phyloP scores from a whole-genome alignment of 2,113 vertebrate genomes.

The Gnathonemus longibarbis region DNA sequence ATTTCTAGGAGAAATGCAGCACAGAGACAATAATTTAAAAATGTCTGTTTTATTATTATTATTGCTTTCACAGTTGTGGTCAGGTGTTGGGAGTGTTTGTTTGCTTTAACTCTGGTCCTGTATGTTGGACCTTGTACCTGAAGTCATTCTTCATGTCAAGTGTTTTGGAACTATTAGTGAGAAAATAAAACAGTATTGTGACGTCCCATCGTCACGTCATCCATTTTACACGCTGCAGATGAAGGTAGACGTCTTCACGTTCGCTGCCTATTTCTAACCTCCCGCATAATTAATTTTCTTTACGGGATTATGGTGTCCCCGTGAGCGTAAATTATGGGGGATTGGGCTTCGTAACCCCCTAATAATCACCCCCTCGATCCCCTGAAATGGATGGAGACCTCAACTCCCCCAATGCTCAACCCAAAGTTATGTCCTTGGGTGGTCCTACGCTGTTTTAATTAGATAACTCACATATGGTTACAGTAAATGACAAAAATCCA shows the following conservation, averaged over 20 bases:
- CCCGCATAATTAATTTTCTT: neutral
- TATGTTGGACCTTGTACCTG: neutral
- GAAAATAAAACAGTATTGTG: neutral
- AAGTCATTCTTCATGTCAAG: neutral
- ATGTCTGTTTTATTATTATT: neutral
- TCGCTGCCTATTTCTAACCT: neutral
- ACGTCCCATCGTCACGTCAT: neutral
- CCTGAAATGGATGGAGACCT: too few species aligned
- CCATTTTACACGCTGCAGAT: neutral
- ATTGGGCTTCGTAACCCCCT: too few species aligned
- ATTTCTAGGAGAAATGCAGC: constrained; percentile 10
- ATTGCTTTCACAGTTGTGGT: neutral
- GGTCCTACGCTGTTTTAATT: neutral
- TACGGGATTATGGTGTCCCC: neutral
- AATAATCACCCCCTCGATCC: too few species aligned
- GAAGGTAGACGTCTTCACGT: neutral
- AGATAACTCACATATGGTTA: neutral
- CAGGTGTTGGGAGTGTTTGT: neutral
- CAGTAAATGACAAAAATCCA: neutral
- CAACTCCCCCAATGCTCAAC: too few species aligned
- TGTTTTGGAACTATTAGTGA: neutral
- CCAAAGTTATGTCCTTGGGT: neutral
- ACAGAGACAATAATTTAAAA: constrained; percentile 13
- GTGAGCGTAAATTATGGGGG: too few species aligned
- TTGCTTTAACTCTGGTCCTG: neutral